Evolutionary conservation across 2,888 invertebrate genomes (phyloP).

Genomic region (Cryptus viduatorius): DNA sequence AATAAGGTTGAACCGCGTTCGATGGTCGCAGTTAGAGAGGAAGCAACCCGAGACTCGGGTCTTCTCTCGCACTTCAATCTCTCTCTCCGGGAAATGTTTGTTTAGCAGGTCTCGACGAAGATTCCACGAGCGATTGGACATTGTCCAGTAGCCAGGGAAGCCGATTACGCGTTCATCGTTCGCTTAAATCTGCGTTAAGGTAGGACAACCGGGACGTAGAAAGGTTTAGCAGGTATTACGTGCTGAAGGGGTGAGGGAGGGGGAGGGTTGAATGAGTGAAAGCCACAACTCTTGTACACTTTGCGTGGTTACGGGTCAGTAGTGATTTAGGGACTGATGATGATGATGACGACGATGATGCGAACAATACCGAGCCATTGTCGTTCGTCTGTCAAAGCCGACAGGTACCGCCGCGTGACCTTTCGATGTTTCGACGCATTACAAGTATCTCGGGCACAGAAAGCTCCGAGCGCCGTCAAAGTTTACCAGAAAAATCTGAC

Average conservation of each 20-base stretch:
- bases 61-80: conserved; percentile 16
- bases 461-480: conserved; percentile 21
- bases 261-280: not conserved
- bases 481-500: conserved; percentile 17
- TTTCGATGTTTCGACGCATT: conserved; percentile 75
- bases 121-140: conserved; percentile 62
- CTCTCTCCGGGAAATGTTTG: conserved; percentile 61
- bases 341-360: conserved; percentile 30
- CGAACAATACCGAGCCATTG: conserved; percentile 41
- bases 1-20: conserved; percentile 14
- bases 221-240: conserved; percentile 43
- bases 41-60: not conserved
- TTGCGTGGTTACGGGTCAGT: conserved; percentile 39
- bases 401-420: conserved; percentile 77
- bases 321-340: conserved; percentile 35
- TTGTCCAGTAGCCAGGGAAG: conserved; percentile 39
- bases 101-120: conserved; percentile 67
- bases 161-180: conserved; percentile 56
- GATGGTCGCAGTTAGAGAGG: not conserved
- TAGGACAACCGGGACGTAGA: conserved; percentile 11
- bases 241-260: not conserved
- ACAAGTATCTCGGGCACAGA: conserved; percentile 72
- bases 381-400: conserved; percentile 65
- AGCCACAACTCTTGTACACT: conserved; percentile 40
- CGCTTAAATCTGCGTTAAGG: conserved; percentile 58